Evolutionary conservation across 1,140 invertebrate species (phyloP), one percentile per base, ranked within the genome.

Genomic region (Brachionus paranguensis): DNA sequence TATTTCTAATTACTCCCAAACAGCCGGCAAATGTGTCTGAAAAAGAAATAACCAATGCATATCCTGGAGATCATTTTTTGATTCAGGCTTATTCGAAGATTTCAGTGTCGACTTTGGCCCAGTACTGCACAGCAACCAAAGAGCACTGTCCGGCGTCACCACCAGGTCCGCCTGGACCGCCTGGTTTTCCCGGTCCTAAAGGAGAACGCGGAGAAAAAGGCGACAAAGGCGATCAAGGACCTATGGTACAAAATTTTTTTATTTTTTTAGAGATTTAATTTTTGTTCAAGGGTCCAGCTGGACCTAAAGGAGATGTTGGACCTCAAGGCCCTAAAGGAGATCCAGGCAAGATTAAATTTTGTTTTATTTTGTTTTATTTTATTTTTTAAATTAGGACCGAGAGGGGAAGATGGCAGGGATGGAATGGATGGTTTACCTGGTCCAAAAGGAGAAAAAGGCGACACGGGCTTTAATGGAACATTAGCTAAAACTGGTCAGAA

Each of bases 1-100:
- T 76, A 10, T 76, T 76, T 76, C 50, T 76, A 29, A 47, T 76
- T 3, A 76, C 72, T 27, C 72, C 72, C 45, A 76, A 76, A 47
- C 72, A 76, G 12, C 45, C 72, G 11, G 50, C n/a, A 37, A 76
- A 76, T 50, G 12, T 76, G 2, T 76, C 72, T 11, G 17, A 29
- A n/a, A 76, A 76, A 37, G 72, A 76, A 12, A 24, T 50, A 29
- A 29, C 72, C 8, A 37, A 50, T 27, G 43, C 17, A 5, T 64
- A 81, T 20, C 78, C 78, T 11, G 78, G 64, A 11, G 78, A 81
- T 60, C 78, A 81, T 37, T 81, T 81, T 68, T 81, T 64, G 41
- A 81, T 81, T 12, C 78, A 81, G n/a, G 78, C 78, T 43, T 81
- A 81, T 37, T 64, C 78, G 6, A 81, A 81, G 64, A 60, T 81